Conservation (phyloP, 2,113 vertebrate species). For the Triplophysa rosa region DNA sequence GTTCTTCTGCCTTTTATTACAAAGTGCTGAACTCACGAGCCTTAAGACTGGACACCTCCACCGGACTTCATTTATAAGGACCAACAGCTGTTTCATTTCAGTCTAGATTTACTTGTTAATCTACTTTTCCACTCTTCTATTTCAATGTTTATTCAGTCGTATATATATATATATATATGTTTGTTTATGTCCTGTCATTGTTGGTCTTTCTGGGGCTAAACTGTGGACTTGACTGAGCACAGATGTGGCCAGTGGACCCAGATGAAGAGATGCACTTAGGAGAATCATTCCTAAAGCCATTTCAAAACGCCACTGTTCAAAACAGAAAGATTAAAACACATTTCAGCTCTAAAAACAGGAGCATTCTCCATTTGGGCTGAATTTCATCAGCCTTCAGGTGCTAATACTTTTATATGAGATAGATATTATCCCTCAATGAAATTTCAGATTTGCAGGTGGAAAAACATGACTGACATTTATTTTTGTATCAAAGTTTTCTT, state of each 20-base stretch:
- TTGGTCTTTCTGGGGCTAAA: background rate
- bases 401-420: background rate
- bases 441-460: background rate
- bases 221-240: slow-evolving; percentile 13
- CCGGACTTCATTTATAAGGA: background rate
- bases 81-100: slow-evolving; percentile 2
- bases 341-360: slow-evolving; percentile 5
- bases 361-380: background rate
- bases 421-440: background rate
- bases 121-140: background rate
- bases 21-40: background rate
- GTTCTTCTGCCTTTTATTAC: background rate
- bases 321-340: background rate
- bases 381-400: slow-evolving; percentile 11
- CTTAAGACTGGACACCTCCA: background rate
- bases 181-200: background rate
- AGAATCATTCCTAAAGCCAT: slow-evolving; percentile 34
- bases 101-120: background rate
- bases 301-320: background rate
- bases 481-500: slow-evolving; percentile 29
- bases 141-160: background rate
- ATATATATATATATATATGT: slow-evolving; percentile 1
- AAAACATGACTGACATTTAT: slow-evolving; percentile 7
- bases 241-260: slow-evolving; percentile 1
- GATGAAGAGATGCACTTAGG: slow-evolving; percentile 22